These are phyloP conservation scores for Mixornis gularis DNA, from an alignment of 2,113 vertebrate species.

Conservation along the genomic window DNA sequence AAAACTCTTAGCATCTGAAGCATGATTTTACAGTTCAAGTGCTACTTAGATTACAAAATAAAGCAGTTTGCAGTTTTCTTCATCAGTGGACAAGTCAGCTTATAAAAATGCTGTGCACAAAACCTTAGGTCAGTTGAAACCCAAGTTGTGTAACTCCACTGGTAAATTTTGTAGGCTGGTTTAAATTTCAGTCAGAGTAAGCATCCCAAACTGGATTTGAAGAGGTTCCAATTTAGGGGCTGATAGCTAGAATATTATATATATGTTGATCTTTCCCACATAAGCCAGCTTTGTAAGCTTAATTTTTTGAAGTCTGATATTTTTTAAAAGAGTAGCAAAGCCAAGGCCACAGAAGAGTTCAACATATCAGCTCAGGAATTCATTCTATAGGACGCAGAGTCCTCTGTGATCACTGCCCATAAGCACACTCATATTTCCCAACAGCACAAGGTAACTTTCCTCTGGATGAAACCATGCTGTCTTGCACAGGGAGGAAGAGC, in stretches of 20 bases:
- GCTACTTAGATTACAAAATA: neutral
- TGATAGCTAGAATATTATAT: neutral
- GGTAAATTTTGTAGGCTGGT: neutral
- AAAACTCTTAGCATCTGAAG: neutral
- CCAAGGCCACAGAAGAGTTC: neutral
- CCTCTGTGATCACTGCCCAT: neutral
- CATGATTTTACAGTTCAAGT: neutral
- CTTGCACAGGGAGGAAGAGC: neutral
- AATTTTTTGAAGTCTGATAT: neutral
- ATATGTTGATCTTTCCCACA: neutral
- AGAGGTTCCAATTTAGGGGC: neutral
- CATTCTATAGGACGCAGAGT: neutral
- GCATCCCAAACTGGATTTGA: neutral
- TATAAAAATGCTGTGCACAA: neutral
- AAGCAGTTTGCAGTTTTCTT: neutral
- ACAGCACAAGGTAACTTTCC: neutral
- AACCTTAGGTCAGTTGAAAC: neutral
- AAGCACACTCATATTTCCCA: neutral
- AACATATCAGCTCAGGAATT: neutral
- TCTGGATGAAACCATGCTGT: neutral
- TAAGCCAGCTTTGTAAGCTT: neutral
- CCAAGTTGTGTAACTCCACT: neutral
- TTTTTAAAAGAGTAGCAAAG: neutral
- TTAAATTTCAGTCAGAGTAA: neutral
- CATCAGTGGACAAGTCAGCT: neutral